phyloP scores from a whole-genome alignment of 2,797 vertebrate genomes.

The Petrocephalus sullivani region DNA sequence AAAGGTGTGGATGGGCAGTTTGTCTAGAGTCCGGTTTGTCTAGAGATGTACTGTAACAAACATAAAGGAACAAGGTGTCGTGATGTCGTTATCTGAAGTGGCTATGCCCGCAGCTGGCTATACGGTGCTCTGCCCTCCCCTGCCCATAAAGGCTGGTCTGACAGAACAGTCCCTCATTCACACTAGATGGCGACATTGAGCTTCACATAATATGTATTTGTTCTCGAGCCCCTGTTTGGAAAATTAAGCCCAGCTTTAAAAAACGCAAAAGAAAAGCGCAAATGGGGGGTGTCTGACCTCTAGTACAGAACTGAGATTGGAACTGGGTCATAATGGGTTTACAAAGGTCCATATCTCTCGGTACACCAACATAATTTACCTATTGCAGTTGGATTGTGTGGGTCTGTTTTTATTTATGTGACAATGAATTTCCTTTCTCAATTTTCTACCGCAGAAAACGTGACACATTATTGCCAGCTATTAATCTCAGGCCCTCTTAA shows the following conservation, averaged over 20 bases:
- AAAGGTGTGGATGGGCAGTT: neutral
- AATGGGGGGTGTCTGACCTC: neutral
- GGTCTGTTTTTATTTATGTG: neutral
- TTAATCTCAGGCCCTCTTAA: constrained; percentile 5
- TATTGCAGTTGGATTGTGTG: neutral
- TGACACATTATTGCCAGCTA: neutral
- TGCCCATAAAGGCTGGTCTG: neutral
- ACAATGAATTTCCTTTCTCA: constrained; percentile 3
- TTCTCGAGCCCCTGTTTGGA: neutral
- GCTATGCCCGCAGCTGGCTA: neutral
- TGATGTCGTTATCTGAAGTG: neutral
- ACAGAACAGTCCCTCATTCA: neutral
- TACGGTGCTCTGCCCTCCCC: neutral
- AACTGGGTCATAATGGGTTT: neutral
- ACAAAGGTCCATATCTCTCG: neutral
- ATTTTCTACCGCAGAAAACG: neutral
- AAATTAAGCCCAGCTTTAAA: neutral
- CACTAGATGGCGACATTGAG: constrained; percentile 3
- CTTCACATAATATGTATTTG: neutral
- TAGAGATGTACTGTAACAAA: neutral
- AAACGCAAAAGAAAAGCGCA: neutral
- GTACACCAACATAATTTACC: constrained; percentile 10
- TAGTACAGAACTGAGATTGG: neutral
- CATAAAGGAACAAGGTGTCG: neutral
- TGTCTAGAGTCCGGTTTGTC: neutral